Conservation (phyloP, 1,140 invertebrate species). For the Danaus plexippus region DNA sequence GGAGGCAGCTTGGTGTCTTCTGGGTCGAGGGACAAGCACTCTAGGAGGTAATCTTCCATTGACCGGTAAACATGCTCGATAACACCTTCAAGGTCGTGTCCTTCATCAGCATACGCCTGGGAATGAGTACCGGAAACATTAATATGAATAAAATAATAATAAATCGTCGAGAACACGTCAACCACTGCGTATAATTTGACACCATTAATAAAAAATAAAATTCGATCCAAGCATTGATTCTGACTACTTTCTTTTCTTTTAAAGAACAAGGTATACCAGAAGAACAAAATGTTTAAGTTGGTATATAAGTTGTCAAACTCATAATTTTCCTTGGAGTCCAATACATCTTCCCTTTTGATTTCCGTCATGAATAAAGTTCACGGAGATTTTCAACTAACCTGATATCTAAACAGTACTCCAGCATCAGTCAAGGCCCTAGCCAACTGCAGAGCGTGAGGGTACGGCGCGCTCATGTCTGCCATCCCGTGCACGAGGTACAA, state of each 20-base stretch:
- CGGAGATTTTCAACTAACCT: constrained; percentile 73
- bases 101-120: constrained; percentile 88
- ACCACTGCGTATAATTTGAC: too few species aligned
- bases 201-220: too few species aligned
- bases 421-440: constrained; percentile 89
- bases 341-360: too few species aligned
- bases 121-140: constrained; percentile 26
- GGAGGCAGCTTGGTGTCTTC: constrained; percentile 74
- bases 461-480: constrained; percentile 91
- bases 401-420: constrained; percentile 90
- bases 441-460: constrained; percentile 91
- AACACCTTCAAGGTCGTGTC: constrained; percentile 82
- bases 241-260: too few species aligned
- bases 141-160: constrained; percentile 9
- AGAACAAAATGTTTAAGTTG: too few species aligned
- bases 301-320: too few species aligned
- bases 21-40: constrained; percentile 87
- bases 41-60: constrained; percentile 87
- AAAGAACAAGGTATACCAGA: too few species aligned
- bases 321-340: too few species aligned
- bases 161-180: neutral
- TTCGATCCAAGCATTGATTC: too few species aligned
- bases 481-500: constrained; percentile 92
- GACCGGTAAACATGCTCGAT: constrained; percentile 87
- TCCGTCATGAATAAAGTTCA: too few species aligned